Evolutionary conservation across 2,797 vertebrate species (phyloP), one percentile per base, ranked within the genome.

Genomic region (Enteromius viviparus): DNA sequence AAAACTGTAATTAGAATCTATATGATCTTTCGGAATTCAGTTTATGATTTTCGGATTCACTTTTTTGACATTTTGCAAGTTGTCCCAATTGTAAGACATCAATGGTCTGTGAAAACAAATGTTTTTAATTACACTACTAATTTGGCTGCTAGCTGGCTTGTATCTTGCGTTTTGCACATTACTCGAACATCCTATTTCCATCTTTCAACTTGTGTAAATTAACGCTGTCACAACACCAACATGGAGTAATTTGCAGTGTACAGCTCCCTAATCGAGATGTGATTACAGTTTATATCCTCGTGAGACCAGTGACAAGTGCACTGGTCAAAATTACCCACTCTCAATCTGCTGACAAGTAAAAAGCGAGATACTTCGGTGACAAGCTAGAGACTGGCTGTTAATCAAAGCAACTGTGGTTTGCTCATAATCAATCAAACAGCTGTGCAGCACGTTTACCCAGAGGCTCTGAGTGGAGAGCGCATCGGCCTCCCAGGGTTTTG

Each of bases 281-380:
- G 87, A 91, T 88, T 91, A 81, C 76, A 75, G 69, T 34, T 58
- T 87, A 55, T 77, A 68, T 85, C 81, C 76, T 74, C 23, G 23
- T n/a, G 66, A 42, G 84, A 60, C 69, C 84, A 37, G 60, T 76
- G 79, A 88, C 87, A 84, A 89, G 87, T 88, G 42, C 76, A 79
- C 69, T 81, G 81, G 81, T 88, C 78, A 83, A 84, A 89, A 92
- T 91, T 81, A 88, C 82, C 82, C 82, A 85, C 84, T 81, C 78
- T 72, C 42, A 71, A 89, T 90, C 71, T 81, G 83, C 84, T 90
- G 85, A 89, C 86, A 86, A 69, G 81, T 42, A 83, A 87, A 89
- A 87, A 82, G 81, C n/a, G 55, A 86, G 72, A 78, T 84, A 82
- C 69, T 78, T 42, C 37, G 40, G 64, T 84, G 78, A 84, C 88